A percentile compares a stretch with the other conserved stretches of the same genome.
Conservation (phyloP, 2,888 invertebrate genomes). For the Esperia sulphurella region DNA sequence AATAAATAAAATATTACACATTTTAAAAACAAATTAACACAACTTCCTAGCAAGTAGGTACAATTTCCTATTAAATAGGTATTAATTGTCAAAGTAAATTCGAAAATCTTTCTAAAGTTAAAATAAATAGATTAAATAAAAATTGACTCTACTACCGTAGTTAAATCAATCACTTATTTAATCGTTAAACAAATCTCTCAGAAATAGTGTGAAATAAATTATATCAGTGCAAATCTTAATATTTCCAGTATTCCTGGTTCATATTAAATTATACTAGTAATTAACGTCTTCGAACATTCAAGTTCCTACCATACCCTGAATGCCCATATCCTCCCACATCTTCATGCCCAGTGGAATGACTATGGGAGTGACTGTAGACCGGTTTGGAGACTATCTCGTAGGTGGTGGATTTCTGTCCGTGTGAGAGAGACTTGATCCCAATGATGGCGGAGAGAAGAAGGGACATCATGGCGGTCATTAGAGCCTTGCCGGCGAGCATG, state of each 20-base stretch:
- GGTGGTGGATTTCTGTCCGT: slow-evolving; percentile 86
- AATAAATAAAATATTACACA: background rate
- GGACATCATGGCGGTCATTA: slow-evolving; percentile 90
- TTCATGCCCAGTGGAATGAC: slow-evolving; percentile 80
- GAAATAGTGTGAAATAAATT: background rate
- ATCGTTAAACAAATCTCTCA: too few species aligned
- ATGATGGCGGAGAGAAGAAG: slow-evolving; percentile 87
- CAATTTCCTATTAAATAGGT: background rate
- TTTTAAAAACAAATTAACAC: too few species aligned
- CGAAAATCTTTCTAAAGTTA: too few species aligned
- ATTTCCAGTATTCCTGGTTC: background rate
- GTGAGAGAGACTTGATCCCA: slow-evolving; percentile 85
- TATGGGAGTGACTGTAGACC: slow-evolving; percentile 83
- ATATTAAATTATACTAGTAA: too few species aligned
- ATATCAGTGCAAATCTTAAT: background rate
- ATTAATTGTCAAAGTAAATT: too few species aligned
- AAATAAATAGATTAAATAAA: too few species aligned
- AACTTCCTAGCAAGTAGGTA: background rate
- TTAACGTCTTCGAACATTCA: slow-evolving; percentile 50
- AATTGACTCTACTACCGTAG: too few species aligned
- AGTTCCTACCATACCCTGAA: slow-evolving; percentile 72
- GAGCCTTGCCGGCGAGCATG: slow-evolving; percentile 88
- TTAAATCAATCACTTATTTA: too few species aligned
- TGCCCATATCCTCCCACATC: slow-evolving; percentile 77
- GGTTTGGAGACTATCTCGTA: slow-evolving; percentile 93